Evolutionary conservation across 2,113 vertebrate genomes (phyloP).

Genomic region (Neofelis nebulosa): DNA sequence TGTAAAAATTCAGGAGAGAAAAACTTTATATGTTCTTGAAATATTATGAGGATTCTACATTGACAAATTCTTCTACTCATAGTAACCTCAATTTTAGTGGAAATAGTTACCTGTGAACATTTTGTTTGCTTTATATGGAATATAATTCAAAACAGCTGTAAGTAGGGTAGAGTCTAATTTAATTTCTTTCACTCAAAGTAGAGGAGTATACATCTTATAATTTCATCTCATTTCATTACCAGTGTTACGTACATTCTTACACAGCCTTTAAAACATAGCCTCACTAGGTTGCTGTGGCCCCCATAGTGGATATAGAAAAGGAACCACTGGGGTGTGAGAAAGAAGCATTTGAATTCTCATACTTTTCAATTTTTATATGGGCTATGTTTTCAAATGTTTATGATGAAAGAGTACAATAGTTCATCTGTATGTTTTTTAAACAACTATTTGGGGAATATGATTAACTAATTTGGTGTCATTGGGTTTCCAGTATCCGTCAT

Average conservation of each 20-base stretch:
- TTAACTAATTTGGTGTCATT: background rate
- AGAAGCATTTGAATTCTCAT: background rate
- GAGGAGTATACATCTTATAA: background rate
- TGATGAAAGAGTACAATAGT: background rate
- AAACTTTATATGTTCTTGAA: background rate
- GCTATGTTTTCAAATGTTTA: background rate
- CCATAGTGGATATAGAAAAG: background rate
- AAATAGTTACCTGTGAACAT: background rate
- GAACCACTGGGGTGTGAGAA: accelerated
- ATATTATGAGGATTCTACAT: background rate
- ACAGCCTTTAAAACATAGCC: accelerated
- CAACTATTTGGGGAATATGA: background rate
- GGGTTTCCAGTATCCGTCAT: background rate
- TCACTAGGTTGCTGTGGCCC: background rate
- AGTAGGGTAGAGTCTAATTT: background rate
- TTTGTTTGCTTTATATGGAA: background rate
- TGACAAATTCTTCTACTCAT: background rate
- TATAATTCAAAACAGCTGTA: background rate
- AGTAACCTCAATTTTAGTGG: background rate
- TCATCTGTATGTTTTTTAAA: background rate
- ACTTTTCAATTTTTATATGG: background rate
- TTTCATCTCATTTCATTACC: background rate
- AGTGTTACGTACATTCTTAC: background rate
- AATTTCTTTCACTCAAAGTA: background rate
- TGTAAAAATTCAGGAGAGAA: background rate